These are phyloP conservation scores for Archips xylosteana DNA, from an alignment of 2,888 invertebrate genomes.

Conservation along the genomic window DNA sequence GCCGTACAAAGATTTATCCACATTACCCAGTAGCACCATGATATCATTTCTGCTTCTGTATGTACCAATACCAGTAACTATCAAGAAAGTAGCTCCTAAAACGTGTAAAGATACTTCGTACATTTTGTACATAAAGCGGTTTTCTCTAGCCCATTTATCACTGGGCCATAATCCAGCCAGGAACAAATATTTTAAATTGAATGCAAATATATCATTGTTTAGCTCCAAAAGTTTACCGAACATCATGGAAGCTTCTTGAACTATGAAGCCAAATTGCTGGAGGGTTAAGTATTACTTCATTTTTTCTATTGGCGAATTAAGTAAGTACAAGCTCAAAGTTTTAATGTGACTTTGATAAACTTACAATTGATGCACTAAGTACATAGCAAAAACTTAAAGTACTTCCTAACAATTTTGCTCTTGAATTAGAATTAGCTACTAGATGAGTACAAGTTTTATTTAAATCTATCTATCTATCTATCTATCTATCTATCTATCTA, in stretches of 20 bases:
- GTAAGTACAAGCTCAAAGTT: conserved; percentile 22
- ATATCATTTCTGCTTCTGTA: conserved; percentile 56
- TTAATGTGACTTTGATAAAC: conserved; percentile 33
- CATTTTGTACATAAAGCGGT: conserved; percentile 56
- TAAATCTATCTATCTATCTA: too few species aligned
- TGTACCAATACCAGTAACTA: conserved; percentile 61
- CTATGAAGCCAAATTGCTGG: neutral
- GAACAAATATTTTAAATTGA: conserved; percentile 68
- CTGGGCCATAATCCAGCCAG: conserved; percentile 70
- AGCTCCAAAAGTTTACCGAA: conserved; percentile 36
- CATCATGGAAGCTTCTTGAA: conserved; percentile 12
- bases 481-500: too few species aligned
- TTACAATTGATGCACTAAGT: neutral
- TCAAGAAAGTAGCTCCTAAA: conserved; percentile 55
- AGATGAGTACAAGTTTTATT: too few species aligned
- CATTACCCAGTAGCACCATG: conserved; percentile 56
- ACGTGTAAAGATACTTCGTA: conserved; percentile 59
- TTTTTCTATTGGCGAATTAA: neutral
- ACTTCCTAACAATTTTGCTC: neutral
- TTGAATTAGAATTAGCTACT: neutral
- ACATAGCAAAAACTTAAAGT: neutral
- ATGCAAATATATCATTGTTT: conserved; percentile 60
- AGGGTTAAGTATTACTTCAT: neutral
- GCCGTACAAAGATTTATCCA: conserved; percentile 64
- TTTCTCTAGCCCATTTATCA: conserved; percentile 51